These are phyloP conservation scores for Chionis minor DNA, from an alignment of 2,113 vertebrate genomes.

Conservation along the genomic window DNA sequence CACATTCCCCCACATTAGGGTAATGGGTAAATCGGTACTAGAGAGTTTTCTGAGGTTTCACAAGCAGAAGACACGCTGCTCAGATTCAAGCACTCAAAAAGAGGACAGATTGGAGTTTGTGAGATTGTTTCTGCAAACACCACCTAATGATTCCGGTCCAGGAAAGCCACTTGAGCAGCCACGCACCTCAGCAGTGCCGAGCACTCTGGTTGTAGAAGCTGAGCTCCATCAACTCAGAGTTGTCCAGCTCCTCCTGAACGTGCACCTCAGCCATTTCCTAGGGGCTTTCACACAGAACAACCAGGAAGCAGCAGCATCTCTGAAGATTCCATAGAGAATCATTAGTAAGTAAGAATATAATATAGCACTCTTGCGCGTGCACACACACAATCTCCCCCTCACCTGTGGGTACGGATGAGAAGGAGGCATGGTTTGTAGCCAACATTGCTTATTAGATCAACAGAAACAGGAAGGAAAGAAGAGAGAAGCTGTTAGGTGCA, in stretches of 20 bases:
- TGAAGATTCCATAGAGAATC: neutral
- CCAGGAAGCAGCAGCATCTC: neutral
- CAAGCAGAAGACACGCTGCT: neutral
- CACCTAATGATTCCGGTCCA: neutral
- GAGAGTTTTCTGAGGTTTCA: neutral
- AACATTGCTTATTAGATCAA: neutral
- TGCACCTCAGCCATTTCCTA: neutral
- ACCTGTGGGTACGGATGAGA: neutral
- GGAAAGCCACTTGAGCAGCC: neutral
- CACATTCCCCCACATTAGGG: neutral
- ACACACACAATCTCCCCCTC: neutral
- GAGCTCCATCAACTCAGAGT: neutral
- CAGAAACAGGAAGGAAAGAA: neutral
- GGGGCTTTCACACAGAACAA: neutral
- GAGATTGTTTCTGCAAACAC: neutral
- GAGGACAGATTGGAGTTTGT: neutral
- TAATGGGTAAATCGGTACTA: fast-evolving
- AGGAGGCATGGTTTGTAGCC: neutral
- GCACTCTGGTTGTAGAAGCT: neutral
- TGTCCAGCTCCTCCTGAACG: neutral
- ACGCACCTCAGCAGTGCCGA: neutral
- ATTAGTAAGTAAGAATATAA: neutral
- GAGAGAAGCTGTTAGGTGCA: neutral
- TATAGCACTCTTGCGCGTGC: no score
- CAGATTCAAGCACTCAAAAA: neutral